phyloP scores from a whole-genome alignment of 2,797 vertebrate species.

The Bryconaethiops microstoma region DNA sequence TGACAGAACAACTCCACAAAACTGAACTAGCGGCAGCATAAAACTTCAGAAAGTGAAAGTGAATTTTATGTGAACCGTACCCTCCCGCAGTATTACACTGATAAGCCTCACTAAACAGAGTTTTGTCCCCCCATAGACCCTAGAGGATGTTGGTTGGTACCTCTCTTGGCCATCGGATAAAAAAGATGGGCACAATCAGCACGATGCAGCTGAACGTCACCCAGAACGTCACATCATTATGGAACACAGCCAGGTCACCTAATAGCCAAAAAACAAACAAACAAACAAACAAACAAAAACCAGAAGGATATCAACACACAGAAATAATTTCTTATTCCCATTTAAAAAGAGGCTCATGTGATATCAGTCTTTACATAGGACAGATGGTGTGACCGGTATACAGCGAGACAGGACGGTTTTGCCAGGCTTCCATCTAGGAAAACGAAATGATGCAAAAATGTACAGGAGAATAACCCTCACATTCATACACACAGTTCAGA shows the following conservation, averaged over 20 bases:
- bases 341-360: neutral
- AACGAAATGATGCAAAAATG: too few species aligned
- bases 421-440: neutral
- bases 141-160: slow-evolving; percentile 65
- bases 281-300: neutral
- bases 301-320: neutral
- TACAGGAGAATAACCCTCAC: too few species aligned
- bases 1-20: neutral
- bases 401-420: neutral
- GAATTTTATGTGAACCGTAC: too few species aligned
- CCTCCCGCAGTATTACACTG: neutral
- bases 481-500: too few species aligned
- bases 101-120: neutral
- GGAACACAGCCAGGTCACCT: slow-evolving; percentile 85
- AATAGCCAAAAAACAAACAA: slow-evolving; percentile 16
- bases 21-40: neutral
- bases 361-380: neutral
- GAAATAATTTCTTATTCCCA: neutral
- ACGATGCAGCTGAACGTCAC: slow-evolving; percentile 84
- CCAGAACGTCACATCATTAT: slow-evolving; percentile 86
- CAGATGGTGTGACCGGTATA: too few species aligned
- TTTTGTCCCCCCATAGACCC: neutral
- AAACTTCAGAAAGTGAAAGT: neutral
- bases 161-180: slow-evolving; percentile 87
- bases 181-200: slow-evolving; percentile 80